Percentiles rank a stretch among this genome's conserved stretches.
Conservation (phyloP, 2,888 invertebrate genomes). For the Drosophila austrosaltans region DNA sequence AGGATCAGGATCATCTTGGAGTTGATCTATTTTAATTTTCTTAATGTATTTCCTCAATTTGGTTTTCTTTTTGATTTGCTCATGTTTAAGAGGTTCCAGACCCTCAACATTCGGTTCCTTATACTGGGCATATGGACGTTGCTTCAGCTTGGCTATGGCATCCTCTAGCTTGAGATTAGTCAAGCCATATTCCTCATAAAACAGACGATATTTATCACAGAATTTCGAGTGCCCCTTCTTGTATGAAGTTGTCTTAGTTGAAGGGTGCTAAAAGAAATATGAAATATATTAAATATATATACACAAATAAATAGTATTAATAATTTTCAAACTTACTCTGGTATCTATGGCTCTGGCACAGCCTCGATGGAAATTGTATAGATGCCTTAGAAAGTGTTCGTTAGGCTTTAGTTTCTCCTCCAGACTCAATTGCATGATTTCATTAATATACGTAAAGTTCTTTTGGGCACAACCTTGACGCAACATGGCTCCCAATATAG, state of each 20-base stretch:
- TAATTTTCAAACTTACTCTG: constrained; percentile 80
- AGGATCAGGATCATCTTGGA: constrained; percentile 63
- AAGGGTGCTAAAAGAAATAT: constrained; percentile 81
- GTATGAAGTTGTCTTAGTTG: constrained; percentile 73
- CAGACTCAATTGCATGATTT: constrained; percentile 88
- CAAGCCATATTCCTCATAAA: constrained; percentile 84
- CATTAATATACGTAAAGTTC: constrained; percentile 88
- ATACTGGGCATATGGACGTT: constrained; percentile 88
- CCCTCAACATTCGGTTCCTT: constrained; percentile 79
- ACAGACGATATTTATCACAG: constrained; percentile 84
- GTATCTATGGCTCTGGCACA: constrained; percentile 85
- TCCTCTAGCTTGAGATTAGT: constrained; percentile 82
- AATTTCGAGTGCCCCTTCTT: constrained; percentile 84
- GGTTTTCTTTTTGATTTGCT: constrained; percentile 67
- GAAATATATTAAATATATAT: not conserved
- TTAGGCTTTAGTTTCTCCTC: constrained; percentile 87
- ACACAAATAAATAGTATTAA: no score
- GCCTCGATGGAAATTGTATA: constrained; percentile 87
- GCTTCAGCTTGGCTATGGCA: constrained; percentile 82
- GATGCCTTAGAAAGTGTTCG: constrained; percentile 85
- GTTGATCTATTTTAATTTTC: constrained; percentile 80
- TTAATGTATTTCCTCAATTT: constrained; percentile 82
- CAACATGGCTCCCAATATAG: constrained; percentile 90
- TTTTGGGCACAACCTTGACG: constrained; percentile 86
- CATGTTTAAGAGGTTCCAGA: constrained; percentile 78